phyloP scores from a whole-genome alignment of 2,113 vertebrate species.

The Pimephales promelas region DNA sequence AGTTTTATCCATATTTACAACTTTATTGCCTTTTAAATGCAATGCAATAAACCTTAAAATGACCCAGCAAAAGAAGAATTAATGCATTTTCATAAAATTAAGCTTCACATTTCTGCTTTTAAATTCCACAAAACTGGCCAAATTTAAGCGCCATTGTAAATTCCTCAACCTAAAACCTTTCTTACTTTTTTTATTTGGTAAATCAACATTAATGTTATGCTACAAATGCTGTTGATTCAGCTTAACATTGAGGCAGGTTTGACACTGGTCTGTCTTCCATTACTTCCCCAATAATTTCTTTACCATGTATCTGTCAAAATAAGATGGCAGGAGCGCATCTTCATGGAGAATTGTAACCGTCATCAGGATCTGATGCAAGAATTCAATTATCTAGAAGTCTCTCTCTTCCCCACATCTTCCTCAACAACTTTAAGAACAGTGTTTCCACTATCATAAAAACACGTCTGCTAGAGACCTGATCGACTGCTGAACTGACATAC shows the following conservation, averaged over 20 bases:
- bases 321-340: constrained; percentile 61
- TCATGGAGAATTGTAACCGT: constrained; percentile 44
- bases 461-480: constrained; percentile 66
- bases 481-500: constrained; percentile 69
- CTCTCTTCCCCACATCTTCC: background rate
- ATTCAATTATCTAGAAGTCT: constrained; percentile 29
- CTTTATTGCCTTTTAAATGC: background rate
- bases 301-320: constrained; percentile 50
- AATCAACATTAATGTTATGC: background rate
- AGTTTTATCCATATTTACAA: background rate
- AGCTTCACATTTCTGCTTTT: background rate
- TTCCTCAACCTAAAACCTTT: too few relatives aligned
- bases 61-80: background rate
- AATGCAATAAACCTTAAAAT: background rate
- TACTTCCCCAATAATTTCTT: constrained; percentile 39
- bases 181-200: background rate
- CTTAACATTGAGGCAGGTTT: constrained; percentile 55
- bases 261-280: constrained; percentile 33
- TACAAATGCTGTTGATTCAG: background rate
- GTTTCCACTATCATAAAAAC: constrained; percentile 64
- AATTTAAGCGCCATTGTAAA: background rate
- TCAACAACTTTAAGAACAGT: background rate
- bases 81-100: background rate
- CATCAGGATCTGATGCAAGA: constrained; percentile 8
- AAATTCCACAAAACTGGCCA: background rate